Conservation (phyloP, 1,140 invertebrate genomes). For the Danaus plexippus region DNA sequence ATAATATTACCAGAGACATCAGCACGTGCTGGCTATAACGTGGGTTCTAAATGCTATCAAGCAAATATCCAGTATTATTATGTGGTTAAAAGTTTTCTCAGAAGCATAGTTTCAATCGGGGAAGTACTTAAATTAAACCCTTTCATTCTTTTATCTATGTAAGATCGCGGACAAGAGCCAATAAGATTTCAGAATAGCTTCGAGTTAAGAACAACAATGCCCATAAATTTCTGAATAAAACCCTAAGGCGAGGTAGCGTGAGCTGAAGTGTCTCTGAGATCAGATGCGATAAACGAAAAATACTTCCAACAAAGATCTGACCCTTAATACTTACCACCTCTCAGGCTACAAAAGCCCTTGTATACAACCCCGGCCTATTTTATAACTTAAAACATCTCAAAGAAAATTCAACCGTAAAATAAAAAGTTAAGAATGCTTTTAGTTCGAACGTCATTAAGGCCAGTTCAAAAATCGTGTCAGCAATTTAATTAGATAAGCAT, state of each 20-base stretch:
- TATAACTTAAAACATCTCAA: conserved; percentile 3
- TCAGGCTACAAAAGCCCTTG: conserved; percentile 18
- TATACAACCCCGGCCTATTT: conserved; percentile 28
- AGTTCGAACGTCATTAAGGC: not conserved
- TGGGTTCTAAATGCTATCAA: no score
- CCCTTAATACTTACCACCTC: conserved; percentile 23
- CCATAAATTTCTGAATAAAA: conserved; percentile 9
- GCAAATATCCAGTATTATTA: no score
- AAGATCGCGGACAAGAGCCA: no score
- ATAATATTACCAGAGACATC: no score
- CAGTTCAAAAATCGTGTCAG: conserved; percentile 14
- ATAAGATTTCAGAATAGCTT: no score
- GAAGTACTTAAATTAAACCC: no score
- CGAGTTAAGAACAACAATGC: no score
- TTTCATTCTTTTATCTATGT: no score
- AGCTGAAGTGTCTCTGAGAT: conserved; percentile 13
- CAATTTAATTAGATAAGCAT: conserved; percentile 13
- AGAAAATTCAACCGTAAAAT: conserved; percentile 19
- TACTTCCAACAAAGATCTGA: conserved; percentile 25
- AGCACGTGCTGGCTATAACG: no score
- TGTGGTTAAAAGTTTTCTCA: no score
- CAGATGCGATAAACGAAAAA: conserved; percentile 24
- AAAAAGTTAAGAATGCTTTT: conserved; percentile 8
- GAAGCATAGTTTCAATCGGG: no score
- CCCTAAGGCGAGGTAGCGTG: conserved; percentile 14